Conservation (phyloP, 2,113 vertebrate species). For the Oncorhynchus tshawytscha region DNA sequence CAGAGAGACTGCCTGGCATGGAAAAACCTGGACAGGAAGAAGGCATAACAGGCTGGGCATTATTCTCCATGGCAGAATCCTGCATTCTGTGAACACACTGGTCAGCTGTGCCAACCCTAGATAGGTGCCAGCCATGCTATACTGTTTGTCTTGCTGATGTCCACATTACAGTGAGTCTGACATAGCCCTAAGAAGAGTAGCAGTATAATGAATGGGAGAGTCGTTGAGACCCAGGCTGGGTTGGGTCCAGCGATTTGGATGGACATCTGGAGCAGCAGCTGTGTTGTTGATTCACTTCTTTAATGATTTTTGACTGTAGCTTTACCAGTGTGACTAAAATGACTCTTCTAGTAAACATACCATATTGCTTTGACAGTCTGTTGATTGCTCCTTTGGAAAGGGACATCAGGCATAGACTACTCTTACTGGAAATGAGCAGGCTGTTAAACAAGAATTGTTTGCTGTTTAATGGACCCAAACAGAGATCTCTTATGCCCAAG, state of each 20-base stretch:
- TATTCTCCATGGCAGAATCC: constrained; percentile 38
- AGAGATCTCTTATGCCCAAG: constrained; percentile 29
- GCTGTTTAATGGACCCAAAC: constrained; percentile 15
- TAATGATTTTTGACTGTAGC: constrained; percentile 5
- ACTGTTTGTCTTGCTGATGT: constrained; percentile 25
- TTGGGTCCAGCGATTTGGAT: neutral
- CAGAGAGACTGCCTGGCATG: constrained; percentile 31
- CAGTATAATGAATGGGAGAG: constrained; percentile 20
- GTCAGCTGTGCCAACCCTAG: constrained; percentile 28
- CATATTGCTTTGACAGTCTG: constrained; percentile 23
- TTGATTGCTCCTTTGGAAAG: neutral
- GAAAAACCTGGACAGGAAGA: constrained; percentile 25
- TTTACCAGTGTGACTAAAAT: neutral
- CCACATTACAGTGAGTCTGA: constrained; percentile 22
- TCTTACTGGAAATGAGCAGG: constrained; percentile 4
- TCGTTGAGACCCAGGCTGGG: constrained; percentile 3
- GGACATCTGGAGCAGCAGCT: neutral
- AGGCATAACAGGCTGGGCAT: constrained; percentile 43
- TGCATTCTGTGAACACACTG: constrained; percentile 30
- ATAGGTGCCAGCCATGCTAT: constrained; percentile 20
- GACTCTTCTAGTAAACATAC: constrained; percentile 24
- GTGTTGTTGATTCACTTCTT: neutral
- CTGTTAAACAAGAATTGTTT: constrained; percentile 17
- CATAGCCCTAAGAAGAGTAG: neutral
- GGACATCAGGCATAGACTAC: neutral